Conservation (phyloP, 53 echinoderm and acorn worm species). For the Temnopleurus reevesii region DNA sequence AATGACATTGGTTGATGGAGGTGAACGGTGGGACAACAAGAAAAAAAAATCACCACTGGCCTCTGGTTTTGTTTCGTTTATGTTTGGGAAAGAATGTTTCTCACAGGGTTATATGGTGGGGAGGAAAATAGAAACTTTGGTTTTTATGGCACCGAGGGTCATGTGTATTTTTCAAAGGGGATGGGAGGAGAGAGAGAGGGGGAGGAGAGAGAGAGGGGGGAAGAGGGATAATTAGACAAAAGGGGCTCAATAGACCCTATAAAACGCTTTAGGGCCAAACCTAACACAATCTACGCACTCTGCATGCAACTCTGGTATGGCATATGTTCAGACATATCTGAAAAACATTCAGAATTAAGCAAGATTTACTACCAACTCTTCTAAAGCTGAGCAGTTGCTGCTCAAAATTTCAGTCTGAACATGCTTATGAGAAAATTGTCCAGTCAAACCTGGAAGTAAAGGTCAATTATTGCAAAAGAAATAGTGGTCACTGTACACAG, state of each 20-base stretch:
- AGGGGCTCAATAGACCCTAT: neutral
- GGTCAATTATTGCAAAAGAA: too few relatives aligned
- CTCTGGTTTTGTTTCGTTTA: neutral
- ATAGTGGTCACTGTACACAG: too few relatives aligned
- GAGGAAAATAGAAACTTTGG: neutral
- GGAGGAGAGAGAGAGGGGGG: neutral
- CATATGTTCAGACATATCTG: neutral
- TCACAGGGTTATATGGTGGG: neutral
- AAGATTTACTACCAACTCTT: too few relatives aligned
- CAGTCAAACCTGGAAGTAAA: too few relatives aligned
- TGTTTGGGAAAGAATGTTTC: neutral
- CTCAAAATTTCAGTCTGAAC: too few relatives aligned
- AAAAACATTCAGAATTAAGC: too few relatives aligned
- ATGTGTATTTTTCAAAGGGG: neutral
- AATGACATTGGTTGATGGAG: constrained; percentile 1
- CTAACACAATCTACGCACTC: neutral
- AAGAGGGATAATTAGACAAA: neutral
- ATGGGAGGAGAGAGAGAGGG: neutral
- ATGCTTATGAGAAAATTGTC: too few relatives aligned
- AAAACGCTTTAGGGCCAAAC: neutral
- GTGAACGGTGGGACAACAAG: neutral
- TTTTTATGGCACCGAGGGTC: neutral
- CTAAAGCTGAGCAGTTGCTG: too few relatives aligned
- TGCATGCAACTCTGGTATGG: neutral
- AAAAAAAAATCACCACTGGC: neutral